Conservation (phyloP, 2,113 vertebrate species). For the Chloropsis hardwickii region DNA sequence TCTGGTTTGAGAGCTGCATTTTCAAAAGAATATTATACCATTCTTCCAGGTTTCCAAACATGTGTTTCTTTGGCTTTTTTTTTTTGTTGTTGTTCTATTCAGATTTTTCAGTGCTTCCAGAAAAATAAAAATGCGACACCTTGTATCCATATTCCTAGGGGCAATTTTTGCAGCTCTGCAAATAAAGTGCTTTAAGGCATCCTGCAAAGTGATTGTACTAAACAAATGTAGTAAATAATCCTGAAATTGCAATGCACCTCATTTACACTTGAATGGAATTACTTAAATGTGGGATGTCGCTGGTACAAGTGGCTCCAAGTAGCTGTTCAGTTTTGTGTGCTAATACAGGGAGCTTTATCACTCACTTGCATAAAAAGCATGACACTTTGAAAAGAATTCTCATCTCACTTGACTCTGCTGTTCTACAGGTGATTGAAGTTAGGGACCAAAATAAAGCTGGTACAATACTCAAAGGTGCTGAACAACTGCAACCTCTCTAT, state of each 20-base stretch:
- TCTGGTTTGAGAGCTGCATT: neutral
- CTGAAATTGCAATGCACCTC: constrained; percentile 4
- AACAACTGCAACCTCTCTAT: neutral
- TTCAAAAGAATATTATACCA: neutral
- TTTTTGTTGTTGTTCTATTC: neutral
- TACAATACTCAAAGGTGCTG: neutral
- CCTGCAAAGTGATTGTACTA: constrained; percentile 27
- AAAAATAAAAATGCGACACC: neutral
- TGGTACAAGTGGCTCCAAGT: constrained; percentile 7
- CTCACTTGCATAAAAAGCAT: neutral
- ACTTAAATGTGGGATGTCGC: neutral
- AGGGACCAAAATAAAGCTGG: neutral
- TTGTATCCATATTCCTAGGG: neutral
- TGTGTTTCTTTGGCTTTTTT: neutral
- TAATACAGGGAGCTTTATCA: neutral
- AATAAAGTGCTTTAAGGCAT: neutral
- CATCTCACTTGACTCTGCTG: constrained; percentile 5
- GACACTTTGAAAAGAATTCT: neutral
- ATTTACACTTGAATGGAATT: constrained; percentile 51
- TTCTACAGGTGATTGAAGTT: neutral
- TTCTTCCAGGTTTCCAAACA: neutral
- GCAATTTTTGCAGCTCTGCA: constrained; percentile 18
- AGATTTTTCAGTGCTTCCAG: neutral
- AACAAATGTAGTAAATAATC: constrained; percentile 55
- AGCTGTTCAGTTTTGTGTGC: neutral